These are phyloP conservation scores for Pterois miles DNA, from an alignment of 2,797 vertebrate species.

Conservation along the genomic window DNA sequence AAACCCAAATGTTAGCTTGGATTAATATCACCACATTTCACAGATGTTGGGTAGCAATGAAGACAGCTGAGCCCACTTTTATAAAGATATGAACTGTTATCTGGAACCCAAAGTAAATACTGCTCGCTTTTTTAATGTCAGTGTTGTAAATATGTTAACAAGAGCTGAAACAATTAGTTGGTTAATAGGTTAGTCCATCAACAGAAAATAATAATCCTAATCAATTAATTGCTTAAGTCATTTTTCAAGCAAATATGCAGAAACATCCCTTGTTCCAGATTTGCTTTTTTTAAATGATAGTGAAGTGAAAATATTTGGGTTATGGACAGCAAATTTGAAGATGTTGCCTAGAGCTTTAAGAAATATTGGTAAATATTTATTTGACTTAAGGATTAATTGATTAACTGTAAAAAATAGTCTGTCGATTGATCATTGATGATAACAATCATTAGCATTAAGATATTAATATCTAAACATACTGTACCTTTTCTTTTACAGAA, in stretches of 20 bases:
- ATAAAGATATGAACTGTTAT: background rate
- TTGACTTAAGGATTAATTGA: background rate
- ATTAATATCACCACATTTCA: background rate
- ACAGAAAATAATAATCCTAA: background rate
- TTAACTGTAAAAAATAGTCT: background rate
- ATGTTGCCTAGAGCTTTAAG: background rate
- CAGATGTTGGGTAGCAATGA: background rate
- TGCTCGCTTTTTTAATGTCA: background rate
- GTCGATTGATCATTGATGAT: background rate
- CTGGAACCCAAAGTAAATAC: background rate
- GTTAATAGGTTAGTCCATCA: slow-evolving; percentile 4
- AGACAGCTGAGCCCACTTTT: background rate
- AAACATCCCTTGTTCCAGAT: background rate
- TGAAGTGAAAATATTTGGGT: background rate
- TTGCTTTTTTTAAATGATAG: background rate
- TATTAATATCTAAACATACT: background rate
- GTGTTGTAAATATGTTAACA: background rate
- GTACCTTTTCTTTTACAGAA: slow-evolving; percentile 49
- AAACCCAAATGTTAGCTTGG: background rate
- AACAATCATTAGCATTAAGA: background rate
- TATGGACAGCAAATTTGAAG: background rate
- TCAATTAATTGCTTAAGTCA: background rate
- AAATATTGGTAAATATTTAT: background rate
- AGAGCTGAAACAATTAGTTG: background rate
- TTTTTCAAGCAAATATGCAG: background rate